Conservation (phyloP, 2,888 invertebrate genomes). For the Pherbina coryleti region DNA sequence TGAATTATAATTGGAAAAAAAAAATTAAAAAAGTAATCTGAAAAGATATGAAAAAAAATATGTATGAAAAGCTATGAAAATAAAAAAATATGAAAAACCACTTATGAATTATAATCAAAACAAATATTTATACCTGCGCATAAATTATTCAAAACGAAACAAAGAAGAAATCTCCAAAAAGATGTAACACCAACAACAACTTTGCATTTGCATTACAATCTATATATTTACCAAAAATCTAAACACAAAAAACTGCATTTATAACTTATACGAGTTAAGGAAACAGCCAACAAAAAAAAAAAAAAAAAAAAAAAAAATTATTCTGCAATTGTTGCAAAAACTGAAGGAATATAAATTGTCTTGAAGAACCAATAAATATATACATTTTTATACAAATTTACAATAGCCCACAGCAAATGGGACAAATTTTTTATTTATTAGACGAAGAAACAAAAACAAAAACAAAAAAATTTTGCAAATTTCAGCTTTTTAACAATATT, state of each 20-base stretch:
- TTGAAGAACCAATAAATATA: slow-evolving; percentile 34
- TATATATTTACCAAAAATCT: slow-evolving; percentile 23
- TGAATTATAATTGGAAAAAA: not conserved
- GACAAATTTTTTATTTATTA: not conserved
- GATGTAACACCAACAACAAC: not conserved
- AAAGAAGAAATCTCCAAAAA: not conserved
- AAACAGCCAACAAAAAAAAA: too few relatives aligned
- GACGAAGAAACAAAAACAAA: not conserved
- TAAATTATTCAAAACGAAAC: not conserved
- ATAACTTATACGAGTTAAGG: not conserved
- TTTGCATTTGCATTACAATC: slow-evolving; percentile 21
- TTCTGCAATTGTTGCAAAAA: not conserved
- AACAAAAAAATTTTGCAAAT: not conserved
- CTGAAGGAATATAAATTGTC: slow-evolving; percentile 7
- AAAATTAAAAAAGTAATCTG: not conserved
- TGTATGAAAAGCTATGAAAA: too few relatives aligned
- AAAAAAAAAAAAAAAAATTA: not conserved
- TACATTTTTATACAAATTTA: slow-evolving; percentile 31
- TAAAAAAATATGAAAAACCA: not conserved
- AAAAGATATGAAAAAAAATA: not conserved
- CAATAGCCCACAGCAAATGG: not conserved
- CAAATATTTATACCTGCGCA: slow-evolving; percentile 9
- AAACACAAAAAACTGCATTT: slow-evolving; percentile 23
- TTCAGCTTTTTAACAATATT: not conserved
- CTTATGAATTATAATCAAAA: not conserved